Base-by-base conservation (phyloP, 2,888 invertebrate species). In the Ferdinandea cuprea region DNA sequence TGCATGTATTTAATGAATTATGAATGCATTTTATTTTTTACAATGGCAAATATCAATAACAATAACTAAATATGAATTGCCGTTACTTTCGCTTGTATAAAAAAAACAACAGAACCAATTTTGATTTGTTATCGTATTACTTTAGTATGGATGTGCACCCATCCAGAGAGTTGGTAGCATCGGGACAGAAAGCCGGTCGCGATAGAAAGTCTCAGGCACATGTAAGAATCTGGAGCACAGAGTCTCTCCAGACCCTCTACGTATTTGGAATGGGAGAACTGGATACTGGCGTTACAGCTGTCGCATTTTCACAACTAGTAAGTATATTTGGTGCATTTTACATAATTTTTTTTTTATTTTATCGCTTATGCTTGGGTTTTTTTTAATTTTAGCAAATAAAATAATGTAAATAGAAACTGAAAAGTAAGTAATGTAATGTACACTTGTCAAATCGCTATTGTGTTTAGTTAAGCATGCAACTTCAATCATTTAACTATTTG, bases 211-310 rank as follows among this genome's bases (percentile, higher is more conserved):
- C 96, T 8, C 96, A 96, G 89, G 96, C 96, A 0, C 97, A 97
- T 88, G 96, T 98, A 15, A 93, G 97, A 71, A 96, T 98, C 86
- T 98, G 98, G 98, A 96, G 97, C 89, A 96, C 96, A 0, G 96
- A 96, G 90, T 96, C 96, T 0, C 91, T 98, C 85, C 96, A 96
- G 89, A 98, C 97, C 0, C 92, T 97, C 42, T 96, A 96, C 88
- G 96, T 97, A 28, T 96, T 98, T 88, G 97, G 98, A 3, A 96
- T 97, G 94, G 97, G 97, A 0, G 96, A 97, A 90, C 94, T 97
- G 88, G 96, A 96, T 87, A 93, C 95, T 61, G 97, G 97, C 0
- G 96, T 98, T 0, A 93, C 96, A 0, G 96, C 97, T 0, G 95
- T 98, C 1, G 96, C 96, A 0, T 98, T 98, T 90, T 97, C 97